These are phyloP conservation scores for Oreamnos americanus DNA, from an alignment of 2,113 vertebrate species.

Conservation along the genomic window DNA sequence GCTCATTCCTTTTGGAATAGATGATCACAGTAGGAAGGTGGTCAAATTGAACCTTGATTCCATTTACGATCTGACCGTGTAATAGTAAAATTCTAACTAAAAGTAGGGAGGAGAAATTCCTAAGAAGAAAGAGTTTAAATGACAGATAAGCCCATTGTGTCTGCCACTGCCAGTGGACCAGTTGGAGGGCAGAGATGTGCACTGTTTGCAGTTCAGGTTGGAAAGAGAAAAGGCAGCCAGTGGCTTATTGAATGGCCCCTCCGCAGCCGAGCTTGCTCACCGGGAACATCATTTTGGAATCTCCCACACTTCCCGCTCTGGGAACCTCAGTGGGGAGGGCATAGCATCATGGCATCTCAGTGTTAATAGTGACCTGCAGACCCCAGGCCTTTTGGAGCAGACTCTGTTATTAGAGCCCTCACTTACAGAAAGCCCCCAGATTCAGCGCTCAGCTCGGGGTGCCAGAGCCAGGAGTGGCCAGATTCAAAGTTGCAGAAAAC, in stretches of 20 bases:
- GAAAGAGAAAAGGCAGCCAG: not conserved
- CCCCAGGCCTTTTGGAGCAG: not conserved
- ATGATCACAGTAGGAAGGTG: fast-evolving
- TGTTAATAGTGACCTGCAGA: fast-evolving
- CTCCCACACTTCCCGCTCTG: not conserved
- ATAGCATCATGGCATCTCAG: fast-evolving
- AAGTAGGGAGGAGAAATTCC: not conserved
- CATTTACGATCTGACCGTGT: fast-evolving
- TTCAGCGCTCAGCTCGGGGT: not conserved
- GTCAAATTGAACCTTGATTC: not conserved
- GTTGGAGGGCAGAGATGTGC: not conserved
- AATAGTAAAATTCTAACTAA: not conserved
- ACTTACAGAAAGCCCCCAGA: not conserved
- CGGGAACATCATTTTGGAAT: not conserved
- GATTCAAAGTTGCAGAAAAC: not conserved
- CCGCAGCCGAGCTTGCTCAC: fast-evolving
- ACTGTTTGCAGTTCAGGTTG: not conserved
- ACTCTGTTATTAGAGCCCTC: fast-evolving
- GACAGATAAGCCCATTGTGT: not conserved
- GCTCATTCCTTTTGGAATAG: not conserved
- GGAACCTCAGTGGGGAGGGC: not conserved
- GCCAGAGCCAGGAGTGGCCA: not conserved
- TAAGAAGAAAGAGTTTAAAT: not conserved
- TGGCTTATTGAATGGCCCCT: not conserved
- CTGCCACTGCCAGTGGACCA: fast-evolving